Conservation (phyloP, 2,888 invertebrate genomes). For the Xanthostigma xanthostigma region DNA sequence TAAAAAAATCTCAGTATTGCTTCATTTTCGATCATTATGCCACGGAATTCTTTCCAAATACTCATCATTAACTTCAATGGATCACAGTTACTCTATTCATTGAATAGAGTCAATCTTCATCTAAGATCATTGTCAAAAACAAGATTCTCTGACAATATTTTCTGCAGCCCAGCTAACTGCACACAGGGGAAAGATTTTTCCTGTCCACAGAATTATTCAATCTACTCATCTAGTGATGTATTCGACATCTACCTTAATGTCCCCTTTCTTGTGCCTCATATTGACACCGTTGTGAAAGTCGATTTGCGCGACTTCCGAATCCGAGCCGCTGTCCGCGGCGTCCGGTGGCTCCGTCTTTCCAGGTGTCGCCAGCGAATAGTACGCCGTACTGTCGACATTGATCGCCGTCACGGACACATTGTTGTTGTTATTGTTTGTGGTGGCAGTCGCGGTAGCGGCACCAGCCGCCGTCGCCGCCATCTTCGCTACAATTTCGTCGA, state of each 20-base stretch:
- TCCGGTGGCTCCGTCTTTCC: conserved; percentile 12
- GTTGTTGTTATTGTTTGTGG: conserved; percentile 28
- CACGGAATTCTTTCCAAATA: too few relatives aligned
- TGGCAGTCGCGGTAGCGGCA: conserved; percentile 15
- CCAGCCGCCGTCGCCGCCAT: conserved; percentile 17
- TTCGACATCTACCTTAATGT: conserved; percentile 13
- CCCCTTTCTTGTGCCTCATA: conserved; percentile 48
- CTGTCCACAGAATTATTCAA: too few relatives aligned
- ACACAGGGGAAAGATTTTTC: too few relatives aligned
- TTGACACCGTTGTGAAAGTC: conserved; percentile 51
- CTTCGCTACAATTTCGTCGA: conserved; percentile 13
- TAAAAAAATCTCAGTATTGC: too few relatives aligned
- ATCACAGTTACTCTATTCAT: too few relatives aligned
- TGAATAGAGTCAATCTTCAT: too few relatives aligned
- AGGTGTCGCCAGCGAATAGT: conserved; percentile 8
- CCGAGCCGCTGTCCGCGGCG: conserved; percentile 48
- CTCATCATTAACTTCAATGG: too few relatives aligned
- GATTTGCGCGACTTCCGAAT: conserved; percentile 68
- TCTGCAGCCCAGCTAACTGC: too few relatives aligned
- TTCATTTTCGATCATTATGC: too few relatives aligned
- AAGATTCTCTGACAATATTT: too few relatives aligned
- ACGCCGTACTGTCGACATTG: conserved; percentile 33
- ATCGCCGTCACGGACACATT: conserved; percentile 72
- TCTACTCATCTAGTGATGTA: too few relatives aligned
- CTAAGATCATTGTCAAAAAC: too few relatives aligned